Percentiles rank a stretch among this genome's conserved stretches.
Evolutionary conservation across 2,888 invertebrate species (phyloP).

Genomic region (Creontiades dilutus): DNA sequence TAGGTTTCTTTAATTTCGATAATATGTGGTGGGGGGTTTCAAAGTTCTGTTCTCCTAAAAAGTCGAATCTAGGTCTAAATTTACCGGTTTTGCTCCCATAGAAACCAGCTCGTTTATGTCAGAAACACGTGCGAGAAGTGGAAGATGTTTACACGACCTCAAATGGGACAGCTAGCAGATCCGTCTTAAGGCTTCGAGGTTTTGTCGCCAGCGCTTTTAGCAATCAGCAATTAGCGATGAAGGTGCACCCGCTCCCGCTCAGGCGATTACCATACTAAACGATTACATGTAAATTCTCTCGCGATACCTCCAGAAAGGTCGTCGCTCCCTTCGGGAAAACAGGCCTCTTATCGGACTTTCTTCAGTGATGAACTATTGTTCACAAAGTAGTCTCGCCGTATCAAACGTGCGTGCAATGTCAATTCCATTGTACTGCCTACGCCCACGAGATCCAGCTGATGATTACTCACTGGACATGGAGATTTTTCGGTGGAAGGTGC

Average conservation of each 20-base stretch:
- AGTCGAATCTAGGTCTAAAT: too few species aligned
- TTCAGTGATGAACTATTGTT: conserved; percentile 8
- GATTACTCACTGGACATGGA: too few species aligned
- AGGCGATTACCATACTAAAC: conserved; percentile 24
- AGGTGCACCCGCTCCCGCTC: conserved; percentile 22
- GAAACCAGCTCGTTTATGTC: too few species aligned
- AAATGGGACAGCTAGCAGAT: not conserved
- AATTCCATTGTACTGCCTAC: not conserved
- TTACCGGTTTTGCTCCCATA: too few species aligned
- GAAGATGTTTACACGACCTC: not conserved
- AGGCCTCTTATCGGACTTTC: not conserved
- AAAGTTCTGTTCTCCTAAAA: too few species aligned
- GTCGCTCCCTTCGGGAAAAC: not conserved
- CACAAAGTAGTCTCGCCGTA: not conserved
- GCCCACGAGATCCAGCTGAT: not conserved
- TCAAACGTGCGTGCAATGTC: not conserved
- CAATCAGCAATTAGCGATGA: conserved; percentile 17
- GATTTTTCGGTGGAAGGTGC: too few species aligned
- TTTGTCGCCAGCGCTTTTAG: not conserved
- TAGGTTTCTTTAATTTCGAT: too few species aligned
- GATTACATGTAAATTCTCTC: conserved; percentile 33
- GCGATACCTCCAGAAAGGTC: conserved; percentile 1
- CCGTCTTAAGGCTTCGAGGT: not conserved
- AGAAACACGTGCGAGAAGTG: too few species aligned
- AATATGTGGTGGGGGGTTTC: too few species aligned